A percentile compares a stretch with the other conserved stretches of the same genome.
These are phyloP conservation scores for Prochilodus magdalenae DNA, from an alignment of 2,113 vertebrate species.

Conservation along the genomic window DNA sequence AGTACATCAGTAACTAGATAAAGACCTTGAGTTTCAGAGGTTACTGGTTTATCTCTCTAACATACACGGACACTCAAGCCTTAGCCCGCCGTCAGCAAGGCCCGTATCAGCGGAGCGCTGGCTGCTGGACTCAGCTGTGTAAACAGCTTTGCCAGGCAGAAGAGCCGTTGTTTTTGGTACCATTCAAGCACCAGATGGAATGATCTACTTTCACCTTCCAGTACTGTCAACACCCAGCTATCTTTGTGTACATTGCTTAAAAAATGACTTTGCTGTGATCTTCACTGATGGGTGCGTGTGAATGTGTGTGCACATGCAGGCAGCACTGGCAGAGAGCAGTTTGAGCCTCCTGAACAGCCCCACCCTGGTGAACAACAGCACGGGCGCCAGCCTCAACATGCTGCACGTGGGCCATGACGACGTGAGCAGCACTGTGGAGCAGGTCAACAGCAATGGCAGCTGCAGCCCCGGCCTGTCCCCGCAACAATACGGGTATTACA, in stretches of 20 bases:
- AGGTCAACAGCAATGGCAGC: slow-evolving; percentile 96
- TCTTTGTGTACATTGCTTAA: background rate
- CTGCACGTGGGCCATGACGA: slow-evolving; percentile 95
- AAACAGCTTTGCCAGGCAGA: background rate
- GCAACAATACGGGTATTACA: slow-evolving; percentile 91
- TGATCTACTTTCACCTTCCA: background rate
- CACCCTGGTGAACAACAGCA: slow-evolving; percentile 85
- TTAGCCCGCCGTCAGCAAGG: background rate
- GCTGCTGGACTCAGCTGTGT: background rate
- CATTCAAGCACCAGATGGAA: background rate
- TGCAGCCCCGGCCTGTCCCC: slow-evolving; percentile 96
- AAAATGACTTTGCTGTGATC: background rate
- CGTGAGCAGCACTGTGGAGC: slow-evolving; percentile 94
- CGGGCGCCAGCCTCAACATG: slow-evolving; percentile 88
- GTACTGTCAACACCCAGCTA: background rate
- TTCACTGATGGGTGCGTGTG: slow-evolving; percentile 36
- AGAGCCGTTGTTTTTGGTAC: background rate
- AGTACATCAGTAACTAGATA: background rate
- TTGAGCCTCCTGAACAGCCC: slow-evolving; percentile 93
- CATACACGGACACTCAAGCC: background rate
- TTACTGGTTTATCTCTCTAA: background rate
- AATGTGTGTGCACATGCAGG: slow-evolving; percentile 60
- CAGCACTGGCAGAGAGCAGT: slow-evolving; percentile 92
- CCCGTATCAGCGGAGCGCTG: background rate
- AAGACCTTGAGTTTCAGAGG: background rate